A percentile compares a stretch with the other conserved stretches of the same genome.
These are phyloP conservation scores for Oxyscelio sp. DNA, from an alignment of 2,888 invertebrate species.

Conservation along the genomic window DNA sequence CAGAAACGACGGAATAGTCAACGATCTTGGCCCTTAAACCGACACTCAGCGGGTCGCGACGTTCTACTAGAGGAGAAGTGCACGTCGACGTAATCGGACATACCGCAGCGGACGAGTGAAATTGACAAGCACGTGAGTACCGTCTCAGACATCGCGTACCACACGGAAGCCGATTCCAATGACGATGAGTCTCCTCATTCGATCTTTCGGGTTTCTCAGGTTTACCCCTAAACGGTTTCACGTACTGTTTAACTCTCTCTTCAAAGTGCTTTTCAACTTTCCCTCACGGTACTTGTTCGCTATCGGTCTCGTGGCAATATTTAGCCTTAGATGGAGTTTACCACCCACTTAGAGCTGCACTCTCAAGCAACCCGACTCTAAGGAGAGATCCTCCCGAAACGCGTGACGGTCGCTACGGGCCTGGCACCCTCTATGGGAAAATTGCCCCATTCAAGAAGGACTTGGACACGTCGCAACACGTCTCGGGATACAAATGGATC, in stretches of 20 bases:
- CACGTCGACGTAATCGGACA: conserved; percentile 83
- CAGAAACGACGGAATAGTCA: conserved; percentile 79
- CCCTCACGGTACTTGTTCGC: conserved; percentile 91
- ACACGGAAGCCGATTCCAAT: conserved; percentile 76
- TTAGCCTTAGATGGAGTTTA: conserved; percentile 90
- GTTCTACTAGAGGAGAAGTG: conserved; percentile 89
- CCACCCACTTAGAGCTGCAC: conserved; percentile 90
- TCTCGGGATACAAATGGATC: conserved; percentile 84
- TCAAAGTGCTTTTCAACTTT: conserved; percentile 93
- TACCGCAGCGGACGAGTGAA: conserved; percentile 68
- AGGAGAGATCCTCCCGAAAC: conserved; percentile 90
- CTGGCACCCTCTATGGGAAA: conserved; percentile 90
- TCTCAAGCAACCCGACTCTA: conserved; percentile 90
- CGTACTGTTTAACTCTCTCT: conserved; percentile 88
- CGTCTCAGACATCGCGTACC: conserved; percentile 79
- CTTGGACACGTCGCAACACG: conserved; percentile 87
- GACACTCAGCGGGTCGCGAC: conserved; percentile 90
- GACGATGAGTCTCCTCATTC: conserved; percentile 80
- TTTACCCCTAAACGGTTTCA: conserved; percentile 90
- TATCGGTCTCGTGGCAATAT: conserved; percentile 91
- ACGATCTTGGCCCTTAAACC: conserved; percentile 87
- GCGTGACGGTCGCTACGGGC: conserved; percentile 89
- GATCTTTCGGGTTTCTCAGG: conserved; percentile 90
- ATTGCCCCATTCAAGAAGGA: conserved; percentile 89
- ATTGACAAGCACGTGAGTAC: conserved; percentile 77